Percentiles rank a stretch among this genome's conserved stretches.
phyloP scores from a whole-genome alignment of 2,888 invertebrate genomes.

The Odontocerum albicorne region DNA sequence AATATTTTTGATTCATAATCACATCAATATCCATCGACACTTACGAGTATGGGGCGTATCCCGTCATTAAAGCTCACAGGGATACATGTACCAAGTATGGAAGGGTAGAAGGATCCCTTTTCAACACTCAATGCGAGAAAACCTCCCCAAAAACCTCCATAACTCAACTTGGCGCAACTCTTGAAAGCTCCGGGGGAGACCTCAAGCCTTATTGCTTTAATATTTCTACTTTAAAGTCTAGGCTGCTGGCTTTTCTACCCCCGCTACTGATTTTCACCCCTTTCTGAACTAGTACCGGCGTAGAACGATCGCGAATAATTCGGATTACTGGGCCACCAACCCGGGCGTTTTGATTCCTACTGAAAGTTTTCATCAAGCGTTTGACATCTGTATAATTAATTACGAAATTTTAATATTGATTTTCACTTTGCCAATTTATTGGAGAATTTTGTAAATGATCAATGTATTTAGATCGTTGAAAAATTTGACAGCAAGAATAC shows the following conservation, averaged over 20 bases:
- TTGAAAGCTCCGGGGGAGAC: constrained; percentile 36
- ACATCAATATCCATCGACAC: too few species aligned
- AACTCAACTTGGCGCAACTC: constrained; percentile 36
- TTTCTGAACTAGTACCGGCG: constrained; percentile 1
- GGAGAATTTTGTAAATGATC: neutral
- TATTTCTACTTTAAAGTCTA: constrained; percentile 37
- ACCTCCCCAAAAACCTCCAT: constrained; percentile 35
- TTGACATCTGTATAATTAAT: constrained; percentile 35
- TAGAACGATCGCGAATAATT: constrained; percentile 7
- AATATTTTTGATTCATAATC: too few species aligned
- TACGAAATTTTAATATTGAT: constrained; percentile 24
- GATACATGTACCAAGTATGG: constrained; percentile 14
- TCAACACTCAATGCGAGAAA: constrained; percentile 33
- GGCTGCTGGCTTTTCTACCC: constrained; percentile 13
- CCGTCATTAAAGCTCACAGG: constrained; percentile 28
- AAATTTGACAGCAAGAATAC: too few species aligned
- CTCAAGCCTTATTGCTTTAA: constrained; percentile 38
- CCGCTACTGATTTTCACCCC: constrained; percentile 17
- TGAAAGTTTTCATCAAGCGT: constrained; percentile 33
- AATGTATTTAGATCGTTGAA: too few species aligned
- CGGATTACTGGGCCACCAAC: constrained; percentile 20
- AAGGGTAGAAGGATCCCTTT: constrained; percentile 23
- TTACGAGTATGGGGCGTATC: constrained; percentile 10
- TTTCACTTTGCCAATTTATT: neutral
- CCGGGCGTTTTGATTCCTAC: constrained; percentile 17